Evolutionary conservation across 53 echinoderm and acorn worm genomes (phyloP).

Genomic region (Hippasteria phrygiana): DNA sequence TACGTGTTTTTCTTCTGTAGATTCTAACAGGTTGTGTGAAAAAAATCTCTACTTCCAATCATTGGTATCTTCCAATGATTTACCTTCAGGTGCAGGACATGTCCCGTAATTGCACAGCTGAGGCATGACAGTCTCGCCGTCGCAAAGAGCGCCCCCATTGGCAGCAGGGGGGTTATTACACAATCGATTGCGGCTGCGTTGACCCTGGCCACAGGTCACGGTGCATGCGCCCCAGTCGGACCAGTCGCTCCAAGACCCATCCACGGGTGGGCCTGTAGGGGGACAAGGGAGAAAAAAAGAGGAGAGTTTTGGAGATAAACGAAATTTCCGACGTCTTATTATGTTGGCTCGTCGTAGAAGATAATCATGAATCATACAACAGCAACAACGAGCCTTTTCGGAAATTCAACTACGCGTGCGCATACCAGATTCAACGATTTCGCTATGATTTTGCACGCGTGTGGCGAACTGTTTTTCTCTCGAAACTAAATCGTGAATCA

Average conservation of each 20-base stretch:
- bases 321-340: no score
- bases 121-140: slow-evolving; percentile 70
- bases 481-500: no score
- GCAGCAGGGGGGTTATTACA: slow-evolving; percentile 82
- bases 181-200: slow-evolving; percentile 75
- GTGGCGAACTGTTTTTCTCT: no score
- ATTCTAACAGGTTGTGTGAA: no score
- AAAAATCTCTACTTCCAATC: background rate
- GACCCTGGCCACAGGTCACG: slow-evolving; percentile 84
- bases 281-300: background rate
- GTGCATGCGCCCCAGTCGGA: slow-evolving; percentile 88
- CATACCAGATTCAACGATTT: no score
- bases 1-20: no score
- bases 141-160: slow-evolving; percentile 86
- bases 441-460: no score
- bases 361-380: no score
- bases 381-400: no score
- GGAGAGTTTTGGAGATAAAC: background rate
- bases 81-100: slow-evolving; percentile 37
- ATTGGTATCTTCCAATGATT: background rate
- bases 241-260: slow-evolving; percentile 86
- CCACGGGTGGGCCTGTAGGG: slow-evolving; percentile 60
- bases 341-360: no score
- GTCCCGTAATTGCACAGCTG: slow-evolving; percentile 47
- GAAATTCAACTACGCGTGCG: no score